These are phyloP conservation scores for Netelia fuscicornis DNA, from an alignment of 2,888 invertebrate genomes.

Conservation along the genomic window DNA sequence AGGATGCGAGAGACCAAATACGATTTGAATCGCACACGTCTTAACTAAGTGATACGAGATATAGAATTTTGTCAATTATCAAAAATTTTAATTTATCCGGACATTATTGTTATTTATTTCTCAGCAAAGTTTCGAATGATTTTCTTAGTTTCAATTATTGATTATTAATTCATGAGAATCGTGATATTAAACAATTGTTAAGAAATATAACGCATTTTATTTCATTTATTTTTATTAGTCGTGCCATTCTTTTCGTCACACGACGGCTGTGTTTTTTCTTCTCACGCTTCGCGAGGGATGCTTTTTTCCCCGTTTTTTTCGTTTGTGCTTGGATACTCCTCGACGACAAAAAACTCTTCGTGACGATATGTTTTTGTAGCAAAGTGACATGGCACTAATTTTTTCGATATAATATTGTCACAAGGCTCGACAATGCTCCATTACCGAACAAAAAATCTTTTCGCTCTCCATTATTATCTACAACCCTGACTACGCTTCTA, in stretches of 20 bases:
- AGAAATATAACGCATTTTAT: neutral
- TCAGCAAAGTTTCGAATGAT: neutral
- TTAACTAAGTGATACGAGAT: too few relatives aligned
- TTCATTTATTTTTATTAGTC: neutral
- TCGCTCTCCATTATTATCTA: neutral
- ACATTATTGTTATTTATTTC: neutral
- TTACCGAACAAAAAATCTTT: conserved; percentile 6
- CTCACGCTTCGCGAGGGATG: conserved; percentile 23
- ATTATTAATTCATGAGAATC: neutral
- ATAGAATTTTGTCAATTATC: too few relatives aligned
- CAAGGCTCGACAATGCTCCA: conserved; percentile 30
- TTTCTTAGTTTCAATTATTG: neutral
- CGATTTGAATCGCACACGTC: too few relatives aligned
- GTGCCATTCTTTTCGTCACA: neutral
- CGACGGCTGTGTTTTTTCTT: conserved; percentile 63
- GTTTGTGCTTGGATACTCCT: neutral
- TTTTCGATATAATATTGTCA: conserved; percentile 55
- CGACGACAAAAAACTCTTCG: conserved; percentile 30
- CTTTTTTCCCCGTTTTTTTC: conserved; percentile 14
- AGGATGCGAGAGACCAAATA: too few relatives aligned
- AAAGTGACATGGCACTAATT: conserved; percentile 58
- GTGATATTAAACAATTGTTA: neutral
- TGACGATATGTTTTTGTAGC: conserved; percentile 55
- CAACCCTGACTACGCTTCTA: neutral
- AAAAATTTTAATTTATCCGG: too few relatives aligned